A percentile compares a stretch with the other conserved stretches of the same genome.
phyloP scores from a whole-genome alignment of 2,797 vertebrate genomes.

The Neopelma chrysocephalum region DNA sequence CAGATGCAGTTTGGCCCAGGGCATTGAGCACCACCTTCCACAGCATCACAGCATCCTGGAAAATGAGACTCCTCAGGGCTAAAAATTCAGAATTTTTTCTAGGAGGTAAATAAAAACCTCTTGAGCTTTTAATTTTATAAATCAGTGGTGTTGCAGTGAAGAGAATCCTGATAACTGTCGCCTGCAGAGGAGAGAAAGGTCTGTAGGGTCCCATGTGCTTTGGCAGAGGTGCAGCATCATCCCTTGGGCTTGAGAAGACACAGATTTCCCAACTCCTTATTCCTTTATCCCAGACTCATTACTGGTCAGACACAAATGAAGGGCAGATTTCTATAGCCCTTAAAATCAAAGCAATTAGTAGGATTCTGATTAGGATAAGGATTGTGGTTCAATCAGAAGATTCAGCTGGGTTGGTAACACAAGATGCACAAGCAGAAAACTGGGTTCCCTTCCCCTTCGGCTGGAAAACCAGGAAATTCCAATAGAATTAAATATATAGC shows the following conservation, averaged over 20 bases:
- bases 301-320: neutral
- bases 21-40: neutral
- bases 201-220: neutral
- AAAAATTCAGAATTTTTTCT: neutral
- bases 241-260: neutral
- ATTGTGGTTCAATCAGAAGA: neutral
- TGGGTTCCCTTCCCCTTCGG: neutral
- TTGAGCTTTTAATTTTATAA: neutral
- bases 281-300: neutral
- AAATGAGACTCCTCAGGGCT: neutral
- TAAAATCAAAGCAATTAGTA: neutral
- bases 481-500: neutral
- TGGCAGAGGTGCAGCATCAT: neutral
- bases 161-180: neutral
- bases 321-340: neutral
- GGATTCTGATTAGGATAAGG: neutral
- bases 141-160: neutral
- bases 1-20: neutral
- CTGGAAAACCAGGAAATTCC: neutral
- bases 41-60: fast-evolving
- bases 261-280: neutral
- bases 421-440: neutral
- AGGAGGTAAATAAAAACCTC: neutral
- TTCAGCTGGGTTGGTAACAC: neutral
- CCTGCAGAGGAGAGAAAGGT: neutral